Percentiles rank a stretch among this genome's conserved stretches.
Conservation (phyloP, 37 sponge, comb jelly and placozoan species). For the Diacarnus erythraeanus region DNA sequence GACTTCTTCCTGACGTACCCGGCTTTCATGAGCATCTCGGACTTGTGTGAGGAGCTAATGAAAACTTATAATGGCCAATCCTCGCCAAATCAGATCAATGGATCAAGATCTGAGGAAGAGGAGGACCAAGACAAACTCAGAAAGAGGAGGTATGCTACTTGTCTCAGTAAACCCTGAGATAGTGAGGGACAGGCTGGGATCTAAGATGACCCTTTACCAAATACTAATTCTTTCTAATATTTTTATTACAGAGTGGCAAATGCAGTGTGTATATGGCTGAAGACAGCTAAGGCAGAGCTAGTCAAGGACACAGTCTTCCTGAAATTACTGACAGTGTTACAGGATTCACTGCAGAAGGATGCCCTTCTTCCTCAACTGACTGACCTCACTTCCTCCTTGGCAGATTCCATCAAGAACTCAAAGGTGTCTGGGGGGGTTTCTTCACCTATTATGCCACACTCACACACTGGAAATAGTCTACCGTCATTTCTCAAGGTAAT, state of each 20-base stretch:
- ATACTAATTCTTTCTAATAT: neutral
- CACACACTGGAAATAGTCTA: neutral
- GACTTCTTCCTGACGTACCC: slow-evolving; percentile 89
- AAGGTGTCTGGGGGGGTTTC: neutral
- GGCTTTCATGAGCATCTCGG: slow-evolving; percentile 66
- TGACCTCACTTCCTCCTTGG: slow-evolving; percentile 18
- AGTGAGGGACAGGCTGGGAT: neutral
- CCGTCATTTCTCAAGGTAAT: slow-evolving; percentile 10
- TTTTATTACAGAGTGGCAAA: slow-evolving; percentile 43
- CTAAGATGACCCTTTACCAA: neutral
- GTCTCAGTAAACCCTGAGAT: neutral
- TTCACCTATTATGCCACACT: neutral
- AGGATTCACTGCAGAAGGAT: slow-evolving; percentile 41
- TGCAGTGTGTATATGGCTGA: slow-evolving; percentile 53
- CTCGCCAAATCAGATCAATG: neutral
- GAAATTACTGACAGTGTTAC: slow-evolving; percentile 47
- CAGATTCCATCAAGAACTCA: slow-evolving; percentile 37
- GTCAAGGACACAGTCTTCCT: slow-evolving; percentile 55
- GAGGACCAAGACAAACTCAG: slow-evolving; percentile 12
- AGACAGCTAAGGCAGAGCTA: slow-evolving; percentile 44
- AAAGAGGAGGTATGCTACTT: slow-evolving; percentile 29
- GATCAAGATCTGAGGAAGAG: neutral
- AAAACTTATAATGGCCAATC: slow-evolving; percentile 23
- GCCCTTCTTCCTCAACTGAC: slow-evolving; percentile 21
- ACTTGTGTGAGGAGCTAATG: slow-evolving; percentile 60